Evolutionary conservation across 2,113 vertebrate species (phyloP).

Genomic region (Bufo gargarizans): DNA sequence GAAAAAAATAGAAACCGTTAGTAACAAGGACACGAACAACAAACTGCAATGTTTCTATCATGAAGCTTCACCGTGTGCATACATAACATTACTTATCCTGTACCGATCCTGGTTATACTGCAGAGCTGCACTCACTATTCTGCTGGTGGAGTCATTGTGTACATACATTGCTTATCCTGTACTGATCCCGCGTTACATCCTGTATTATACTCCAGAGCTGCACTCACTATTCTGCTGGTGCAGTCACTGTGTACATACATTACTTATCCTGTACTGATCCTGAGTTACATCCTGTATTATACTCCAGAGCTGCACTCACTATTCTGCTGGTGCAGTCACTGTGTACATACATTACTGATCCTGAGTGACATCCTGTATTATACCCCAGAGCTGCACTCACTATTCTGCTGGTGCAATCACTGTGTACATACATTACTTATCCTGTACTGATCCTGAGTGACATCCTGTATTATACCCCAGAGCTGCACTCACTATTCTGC

Average conservation of each 20-base stretch:
- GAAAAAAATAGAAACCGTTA: background rate
- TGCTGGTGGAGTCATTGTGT: background rate
- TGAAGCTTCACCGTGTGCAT: background rate
- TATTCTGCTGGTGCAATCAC: no score
- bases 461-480: no score
- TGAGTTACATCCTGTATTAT: no score
- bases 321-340: background rate
- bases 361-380: no score
- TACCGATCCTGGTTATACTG: background rate
- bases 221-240: background rate
- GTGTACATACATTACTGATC: no score
- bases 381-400: no score
- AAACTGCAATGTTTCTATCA: background rate
- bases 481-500: no score
- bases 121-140: slow-evolving; percentile 1
- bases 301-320: background rate
- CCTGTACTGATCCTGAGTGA: no score
- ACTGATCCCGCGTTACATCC: no score
- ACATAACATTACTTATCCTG: background rate
- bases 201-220: slow-evolving; percentile 5
- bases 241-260: background rate
- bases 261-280: no score
- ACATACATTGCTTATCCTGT: background rate
- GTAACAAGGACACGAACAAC: background rate
- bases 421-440: no score